Evolutionary conservation across 2,888 invertebrate genomes (phyloP).

Genomic region (Belgica antarctica): DNA sequence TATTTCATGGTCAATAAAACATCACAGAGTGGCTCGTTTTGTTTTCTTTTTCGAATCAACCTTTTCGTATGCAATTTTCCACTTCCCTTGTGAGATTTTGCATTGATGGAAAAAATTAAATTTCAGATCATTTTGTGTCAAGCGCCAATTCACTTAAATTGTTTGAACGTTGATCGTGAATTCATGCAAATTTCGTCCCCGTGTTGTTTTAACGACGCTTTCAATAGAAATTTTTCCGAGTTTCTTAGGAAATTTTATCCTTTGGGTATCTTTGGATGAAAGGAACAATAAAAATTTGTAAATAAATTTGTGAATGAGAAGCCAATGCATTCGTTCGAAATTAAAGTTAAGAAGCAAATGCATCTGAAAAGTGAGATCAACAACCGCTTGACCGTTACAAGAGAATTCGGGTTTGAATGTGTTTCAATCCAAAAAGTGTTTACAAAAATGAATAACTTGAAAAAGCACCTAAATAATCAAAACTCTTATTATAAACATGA

Average conservation of each 20-base stretch:
- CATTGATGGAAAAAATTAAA: not conserved
- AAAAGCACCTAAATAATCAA: no score
- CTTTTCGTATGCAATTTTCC: not conserved
- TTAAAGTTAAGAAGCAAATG: no score
- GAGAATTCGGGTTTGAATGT: no score
- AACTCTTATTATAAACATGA: no score
- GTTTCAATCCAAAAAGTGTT: no score
- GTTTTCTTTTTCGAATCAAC: not conserved
- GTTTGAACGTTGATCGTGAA: not conserved
- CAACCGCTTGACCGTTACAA: no score
- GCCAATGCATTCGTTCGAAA: no score
- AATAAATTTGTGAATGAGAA: not conserved
- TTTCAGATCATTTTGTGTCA: not conserved
- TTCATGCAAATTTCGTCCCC: not conserved
- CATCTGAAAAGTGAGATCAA: no score
- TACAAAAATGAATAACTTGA: no score
- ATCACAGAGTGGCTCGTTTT: not conserved
- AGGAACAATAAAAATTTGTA: no score
- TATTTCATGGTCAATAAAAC: constrained; percentile 33
- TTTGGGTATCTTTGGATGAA: no score
- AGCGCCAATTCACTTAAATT: constrained; percentile 3
- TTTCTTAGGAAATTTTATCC: not conserved
- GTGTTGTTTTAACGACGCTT: not conserved
- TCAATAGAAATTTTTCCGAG: not conserved
- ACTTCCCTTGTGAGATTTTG: not conserved